These are phyloP conservation scores for Elmis aenea DNA, from an alignment of 2,888 invertebrate species.

Conservation along the genomic window DNA sequence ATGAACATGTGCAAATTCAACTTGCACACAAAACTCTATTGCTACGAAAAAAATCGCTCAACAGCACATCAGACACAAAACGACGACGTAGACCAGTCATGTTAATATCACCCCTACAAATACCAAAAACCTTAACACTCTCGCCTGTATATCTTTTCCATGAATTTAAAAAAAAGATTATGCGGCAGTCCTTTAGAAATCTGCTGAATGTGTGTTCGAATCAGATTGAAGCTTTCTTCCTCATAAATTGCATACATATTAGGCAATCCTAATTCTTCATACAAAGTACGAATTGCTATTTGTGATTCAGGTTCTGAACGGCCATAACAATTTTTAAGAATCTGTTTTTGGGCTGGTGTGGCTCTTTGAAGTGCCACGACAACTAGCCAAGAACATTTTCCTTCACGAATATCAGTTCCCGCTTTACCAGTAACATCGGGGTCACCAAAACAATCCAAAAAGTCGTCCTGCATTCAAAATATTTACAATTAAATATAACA, in stretches of 20 bases:
- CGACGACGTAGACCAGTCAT: too few relatives aligned
- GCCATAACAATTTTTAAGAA: constrained; percentile 76
- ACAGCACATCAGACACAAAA: too few relatives aligned
- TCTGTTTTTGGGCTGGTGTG: constrained; percentile 61
- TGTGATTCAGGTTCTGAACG: constrained; percentile 60
- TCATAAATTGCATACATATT: constrained; percentile 76
- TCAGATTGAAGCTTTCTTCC: constrained; percentile 76
- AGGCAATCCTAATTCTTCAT: constrained; percentile 70
- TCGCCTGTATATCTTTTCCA: constrained; percentile 76
- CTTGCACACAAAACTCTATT: too few relatives aligned
- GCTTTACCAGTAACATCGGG: constrained; percentile 80
- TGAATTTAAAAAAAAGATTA: constrained; percentile 73
- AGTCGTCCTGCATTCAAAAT: constrained; percentile 85
- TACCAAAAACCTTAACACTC: constrained; percentile 45
- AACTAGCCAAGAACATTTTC: constrained; percentile 94
- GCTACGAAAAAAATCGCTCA: too few relatives aligned
- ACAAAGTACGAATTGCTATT: constrained; percentile 66
- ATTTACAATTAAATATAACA: too few relatives aligned
- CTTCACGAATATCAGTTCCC: constrained; percentile 90
- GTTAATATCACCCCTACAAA: too few relatives aligned
- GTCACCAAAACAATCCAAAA: constrained; percentile 87
- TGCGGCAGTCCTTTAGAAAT: constrained; percentile 77
- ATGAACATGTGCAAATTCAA: too few relatives aligned
- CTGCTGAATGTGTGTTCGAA: constrained; percentile 79
- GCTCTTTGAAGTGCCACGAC: constrained; percentile 83